A percentile compares a stretch with the other conserved stretches of the same genome.
Evolutionary conservation across 2,888 invertebrate genomes (phyloP).

Genomic region (Abscondita cerata): DNA sequence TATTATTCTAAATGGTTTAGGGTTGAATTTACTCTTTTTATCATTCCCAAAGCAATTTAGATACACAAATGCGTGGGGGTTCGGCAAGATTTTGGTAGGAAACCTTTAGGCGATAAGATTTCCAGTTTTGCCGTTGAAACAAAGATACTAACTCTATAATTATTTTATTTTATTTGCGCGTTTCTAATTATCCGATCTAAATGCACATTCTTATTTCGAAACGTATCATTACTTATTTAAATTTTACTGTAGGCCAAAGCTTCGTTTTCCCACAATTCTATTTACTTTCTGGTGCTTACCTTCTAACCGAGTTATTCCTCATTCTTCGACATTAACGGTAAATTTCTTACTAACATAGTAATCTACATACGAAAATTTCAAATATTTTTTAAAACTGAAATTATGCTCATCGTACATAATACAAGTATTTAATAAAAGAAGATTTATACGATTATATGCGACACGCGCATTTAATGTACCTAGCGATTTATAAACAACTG

Average conservation of each 20-base stretch:
- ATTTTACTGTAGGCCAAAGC: conserved; percentile 6
- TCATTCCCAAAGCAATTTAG: conserved; percentile 27
- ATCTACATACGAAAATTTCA: not conserved
- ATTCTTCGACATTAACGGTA: too few relatives aligned
- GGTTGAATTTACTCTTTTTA: conserved; percentile 23
- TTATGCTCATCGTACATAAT: too few relatives aligned
- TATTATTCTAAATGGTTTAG: conserved; percentile 17
- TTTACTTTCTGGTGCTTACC: too few relatives aligned
- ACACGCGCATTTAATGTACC: too few relatives aligned
- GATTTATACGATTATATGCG: too few relatives aligned
- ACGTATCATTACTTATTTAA: conserved; percentile 23
- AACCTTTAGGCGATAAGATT: conserved; percentile 13
- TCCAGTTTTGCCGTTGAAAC: conserved; percentile 10
- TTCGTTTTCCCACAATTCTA: conserved; percentile 12
- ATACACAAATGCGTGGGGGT: conserved; percentile 23
- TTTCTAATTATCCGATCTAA: conserved; percentile 14
- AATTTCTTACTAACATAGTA: not conserved
- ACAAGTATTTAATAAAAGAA: too few relatives aligned
- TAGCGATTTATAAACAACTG: too few relatives aligned
- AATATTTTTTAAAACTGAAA: too few relatives aligned
- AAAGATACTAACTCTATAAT: conserved; percentile 3
- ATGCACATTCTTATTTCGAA: conserved; percentile 8
- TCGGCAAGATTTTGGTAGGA: conserved; percentile 21
- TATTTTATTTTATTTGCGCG: conserved; percentile 18
- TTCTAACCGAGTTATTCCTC: too few relatives aligned